Evolutionary conservation across 37 sponge, comb jelly and placozoan genomes (phyloP), one percentile per base, ranked within the genome.

Genomic region (Halisarca cf. caerulea): DNA sequence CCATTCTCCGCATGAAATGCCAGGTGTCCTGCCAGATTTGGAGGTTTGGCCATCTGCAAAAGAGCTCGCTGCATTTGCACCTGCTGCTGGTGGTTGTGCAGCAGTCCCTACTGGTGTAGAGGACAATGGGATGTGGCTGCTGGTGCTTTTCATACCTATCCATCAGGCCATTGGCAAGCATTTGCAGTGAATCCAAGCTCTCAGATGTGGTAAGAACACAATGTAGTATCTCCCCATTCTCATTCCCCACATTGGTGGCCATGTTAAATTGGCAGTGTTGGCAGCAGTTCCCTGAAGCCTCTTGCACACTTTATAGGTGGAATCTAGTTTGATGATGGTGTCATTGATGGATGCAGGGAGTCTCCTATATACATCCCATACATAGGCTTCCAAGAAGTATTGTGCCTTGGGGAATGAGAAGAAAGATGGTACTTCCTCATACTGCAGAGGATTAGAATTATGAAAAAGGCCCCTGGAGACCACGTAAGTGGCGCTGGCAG

Each of bases 201-300:
- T 87, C 88, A 53, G 88, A 81, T 0, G 1, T 7, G 1, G 82
- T 81, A 0, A 87, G 78, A 44, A 88, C 84, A 15, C 41, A 55
- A n/a, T 55, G 59, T 20, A 90, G 41, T 20, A 90, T 59, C 41
- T 90, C 90, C 53, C 86, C 86, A 14, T 80, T 80, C 79, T 85
- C 90, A 27, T 90, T 90, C 0, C 90, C 90, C 2, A 90, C 61
- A 60, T 90, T 90, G 0, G 90, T 90, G 20, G 83, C 81, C 90
- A 82, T n/a, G n/a, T n/a, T n/a, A n/a, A 85, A 24, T 9, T 81
- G 38, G 90, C 89, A 9, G 84, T 38, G 40, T 44, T 61, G 0
- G 79, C 69, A 15, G 54, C 77, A 20, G 66, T 51, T 75, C 86
- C 90, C 20, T 74, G 82, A 0, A 90, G 79, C 82, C 86, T 90